These are phyloP conservation scores for Buphagus erythrorhynchus DNA, from an alignment of 2,797 vertebrate species.

Conservation along the genomic window DNA sequence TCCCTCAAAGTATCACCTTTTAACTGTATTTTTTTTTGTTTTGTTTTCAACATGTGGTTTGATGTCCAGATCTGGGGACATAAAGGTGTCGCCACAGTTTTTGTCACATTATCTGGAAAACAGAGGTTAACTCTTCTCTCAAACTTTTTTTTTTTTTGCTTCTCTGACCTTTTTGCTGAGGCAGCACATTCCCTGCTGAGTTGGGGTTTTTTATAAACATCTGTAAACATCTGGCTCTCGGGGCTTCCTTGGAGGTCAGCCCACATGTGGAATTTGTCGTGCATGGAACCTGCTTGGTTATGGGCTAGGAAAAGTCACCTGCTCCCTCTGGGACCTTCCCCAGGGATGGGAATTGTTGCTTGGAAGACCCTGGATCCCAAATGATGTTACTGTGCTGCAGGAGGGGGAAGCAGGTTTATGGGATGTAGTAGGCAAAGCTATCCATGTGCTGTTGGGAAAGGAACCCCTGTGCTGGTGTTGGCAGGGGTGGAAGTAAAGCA, in stretches of 20 bases:
- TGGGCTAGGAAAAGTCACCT: neutral
- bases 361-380: neutral
- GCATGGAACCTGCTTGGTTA: neutral
- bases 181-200: neutral
- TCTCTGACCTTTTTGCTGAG: neutral
- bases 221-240: fast-evolving
- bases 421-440: neutral
- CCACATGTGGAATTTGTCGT: neutral
- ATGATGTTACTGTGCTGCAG: fast-evolving
- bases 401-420: neutral
- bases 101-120: neutral
- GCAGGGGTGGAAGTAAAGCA: neutral
- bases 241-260: slow-evolving; percentile 5
- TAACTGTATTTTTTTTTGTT: neutral
- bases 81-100: neutral
- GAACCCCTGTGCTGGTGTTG: neutral
- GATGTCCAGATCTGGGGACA: neutral
- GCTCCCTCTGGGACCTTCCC: neutral
- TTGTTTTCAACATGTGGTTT: neutral
- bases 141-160: neutral
- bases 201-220: neutral
- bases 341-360: neutral
- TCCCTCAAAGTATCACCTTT: neutral
- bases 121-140: neutral
- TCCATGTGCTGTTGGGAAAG: fast-evolving